Evolutionary conservation across 2,797 vertebrate genomes (phyloP).

Genomic region (Hoplostethus atlanticus): DNA sequence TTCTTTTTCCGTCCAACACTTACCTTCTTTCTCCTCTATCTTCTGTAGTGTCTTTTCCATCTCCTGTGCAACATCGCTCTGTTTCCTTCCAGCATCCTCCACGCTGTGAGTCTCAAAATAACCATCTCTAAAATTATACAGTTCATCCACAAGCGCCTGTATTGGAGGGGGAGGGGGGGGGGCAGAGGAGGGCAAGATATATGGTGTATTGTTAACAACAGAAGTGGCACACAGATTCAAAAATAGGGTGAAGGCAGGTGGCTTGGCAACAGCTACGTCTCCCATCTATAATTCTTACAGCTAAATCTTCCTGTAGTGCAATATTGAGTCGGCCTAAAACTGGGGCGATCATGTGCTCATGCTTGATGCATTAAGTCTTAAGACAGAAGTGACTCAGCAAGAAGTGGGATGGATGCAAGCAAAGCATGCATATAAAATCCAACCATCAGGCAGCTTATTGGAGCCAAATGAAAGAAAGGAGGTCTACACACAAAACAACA

Average conservation of each 20-base stretch:
- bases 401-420: slow-evolving; percentile 1
- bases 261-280: too few relatives aligned
- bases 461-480: not conserved
- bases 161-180: not conserved
- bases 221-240: not conserved
- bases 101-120: slow-evolving; percentile 91
- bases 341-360: not conserved
- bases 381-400: slow-evolving; percentile 45
- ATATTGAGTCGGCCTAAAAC: not conserved
- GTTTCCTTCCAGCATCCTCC: slow-evolving; percentile 88
- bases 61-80: slow-evolving; percentile 84
- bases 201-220: slow-evolving; percentile 11
- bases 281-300: not conserved
- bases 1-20: not conserved
- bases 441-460: not conserved
- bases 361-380: not conserved
- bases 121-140: slow-evolving; percentile 89
- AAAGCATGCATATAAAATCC: not conserved
- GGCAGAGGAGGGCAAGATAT: not conserved
- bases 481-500: not conserved
- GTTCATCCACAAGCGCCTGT: slow-evolving; percentile 89
- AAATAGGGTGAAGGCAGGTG: not conserved
- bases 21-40: slow-evolving; percentile 88
- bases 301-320: not conserved
- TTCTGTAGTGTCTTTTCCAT: slow-evolving; percentile 84